Percentiles rank a stretch among this genome's conserved stretches.
phyloP scores from a whole-genome alignment of 2,113 vertebrate genomes.

The Nyctereutes procyonoides region DNA sequence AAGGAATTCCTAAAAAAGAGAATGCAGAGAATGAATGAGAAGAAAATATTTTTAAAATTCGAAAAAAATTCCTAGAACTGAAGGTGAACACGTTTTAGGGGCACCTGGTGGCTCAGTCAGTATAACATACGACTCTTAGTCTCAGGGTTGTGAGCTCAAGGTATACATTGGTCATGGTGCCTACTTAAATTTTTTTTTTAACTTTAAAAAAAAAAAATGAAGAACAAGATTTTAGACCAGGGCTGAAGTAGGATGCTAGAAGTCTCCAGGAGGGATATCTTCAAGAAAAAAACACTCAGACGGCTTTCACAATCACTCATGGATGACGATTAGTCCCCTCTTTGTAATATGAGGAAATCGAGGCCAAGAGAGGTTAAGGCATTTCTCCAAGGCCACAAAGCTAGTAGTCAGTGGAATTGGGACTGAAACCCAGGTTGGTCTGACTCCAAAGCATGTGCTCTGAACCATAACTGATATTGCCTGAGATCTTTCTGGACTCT shows the following conservation, averaged over 20 bases:
- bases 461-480: not conserved
- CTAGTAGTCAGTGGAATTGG: not conserved
- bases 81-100: not conserved
- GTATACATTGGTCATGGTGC: not conserved
- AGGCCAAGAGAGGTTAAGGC: conserved; percentile 19
- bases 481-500: not conserved
- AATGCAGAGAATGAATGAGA: not conserved
- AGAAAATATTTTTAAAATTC: conserved; percentile 14
- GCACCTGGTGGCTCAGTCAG: not conserved
- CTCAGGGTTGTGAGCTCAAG: not conserved
- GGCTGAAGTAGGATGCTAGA: not conserved
- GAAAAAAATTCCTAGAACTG: not conserved
- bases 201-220: not conserved
- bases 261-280: not conserved
- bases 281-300: conserved; percentile 2
- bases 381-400: conserved; percentile 20
- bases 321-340: not conserved
- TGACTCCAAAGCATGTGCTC: not conserved
- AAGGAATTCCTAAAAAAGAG: not conserved
- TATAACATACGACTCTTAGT: not conserved
- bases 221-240: not conserved
- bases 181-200: not conserved
- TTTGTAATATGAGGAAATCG: not conserved
- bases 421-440: not conserved
- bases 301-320: not conserved